A percentile compares a stretch with the other conserved stretches of the same genome.
These are phyloP conservation scores for Kryptopterus vitreolus DNA, from an alignment of 2,797 vertebrate species.

Conservation along the genomic window DNA sequence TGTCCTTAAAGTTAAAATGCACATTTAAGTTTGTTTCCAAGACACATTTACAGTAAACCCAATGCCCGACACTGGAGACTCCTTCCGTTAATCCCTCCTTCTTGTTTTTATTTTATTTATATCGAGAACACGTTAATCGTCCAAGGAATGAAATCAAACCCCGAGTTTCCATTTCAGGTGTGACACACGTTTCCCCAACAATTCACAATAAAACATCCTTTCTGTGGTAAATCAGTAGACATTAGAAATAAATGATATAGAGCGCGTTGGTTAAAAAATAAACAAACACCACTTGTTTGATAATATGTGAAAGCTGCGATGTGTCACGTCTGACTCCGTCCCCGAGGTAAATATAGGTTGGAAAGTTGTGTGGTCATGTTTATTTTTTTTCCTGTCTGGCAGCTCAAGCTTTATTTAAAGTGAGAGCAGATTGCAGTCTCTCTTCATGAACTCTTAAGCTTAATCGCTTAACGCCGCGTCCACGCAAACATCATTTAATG, in stretches of 20 bases:
- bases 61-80: background rate
- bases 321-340: background rate
- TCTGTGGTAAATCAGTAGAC: background rate
- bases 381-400: background rate
- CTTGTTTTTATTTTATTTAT: too few relatives aligned
- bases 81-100: background rate
- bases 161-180: too few relatives aligned
- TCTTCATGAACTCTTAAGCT: background rate
- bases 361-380: conserved; percentile 11
- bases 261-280: background rate
- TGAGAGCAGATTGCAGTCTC: background rate
- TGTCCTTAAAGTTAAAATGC: background rate
- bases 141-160: too few relatives aligned
- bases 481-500: conserved; percentile 49
- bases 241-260: background rate
- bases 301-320: background rate
- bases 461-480: background rate
- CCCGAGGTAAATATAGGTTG: conserved; percentile 15
- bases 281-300: background rate
- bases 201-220: background rate
- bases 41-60: background rate
- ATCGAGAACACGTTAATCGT: too few relatives aligned
- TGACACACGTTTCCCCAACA: background rate
- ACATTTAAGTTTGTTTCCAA: background rate
- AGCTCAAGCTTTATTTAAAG: background rate